Percentiles rank a stretch among this genome's conserved stretches.
phyloP scores from a whole-genome alignment of 2,888 invertebrate genomes.

The Drosophila testacea region DNA sequence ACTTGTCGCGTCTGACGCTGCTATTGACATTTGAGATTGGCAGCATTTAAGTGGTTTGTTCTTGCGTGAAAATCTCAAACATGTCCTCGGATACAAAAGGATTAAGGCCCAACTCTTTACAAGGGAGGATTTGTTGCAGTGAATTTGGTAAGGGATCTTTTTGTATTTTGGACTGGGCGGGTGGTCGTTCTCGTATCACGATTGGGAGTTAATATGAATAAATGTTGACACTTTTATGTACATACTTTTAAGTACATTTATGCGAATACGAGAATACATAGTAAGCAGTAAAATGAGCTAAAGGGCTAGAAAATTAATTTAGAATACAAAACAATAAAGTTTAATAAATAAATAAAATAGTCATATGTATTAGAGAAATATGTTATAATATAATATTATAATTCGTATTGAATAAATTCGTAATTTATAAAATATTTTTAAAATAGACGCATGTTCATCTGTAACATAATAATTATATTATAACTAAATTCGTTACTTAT shows the following conservation, averaged over 20 bases:
- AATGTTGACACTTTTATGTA: conserved; percentile 22
- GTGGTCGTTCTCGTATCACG: conserved; percentile 11
- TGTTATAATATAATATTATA: background rate
- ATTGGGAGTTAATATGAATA: conserved; percentile 26
- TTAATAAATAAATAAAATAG: background rate
- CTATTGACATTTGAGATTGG: conserved; percentile 82
- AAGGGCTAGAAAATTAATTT: background rate
- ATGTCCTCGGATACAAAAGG: conserved; percentile 72
- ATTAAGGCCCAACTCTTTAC: conserved; percentile 60
- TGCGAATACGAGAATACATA: background rate
- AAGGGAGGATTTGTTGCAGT: conserved; percentile 13
- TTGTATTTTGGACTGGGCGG: conserved; percentile 11
- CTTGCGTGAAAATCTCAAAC: conserved; percentile 75
- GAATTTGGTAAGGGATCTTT: conserved; percentile 11
- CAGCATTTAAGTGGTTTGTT: conserved; percentile 62
- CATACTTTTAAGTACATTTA: conserved; percentile 6
- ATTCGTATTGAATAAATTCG: no score
- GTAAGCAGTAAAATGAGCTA: background rate
- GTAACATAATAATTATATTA: no score
- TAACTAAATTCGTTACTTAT: no score
- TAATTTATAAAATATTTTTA: no score
- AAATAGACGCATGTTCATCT: no score
- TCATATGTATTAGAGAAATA: background rate
- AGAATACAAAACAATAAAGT: no score
- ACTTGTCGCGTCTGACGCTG: conserved; percentile 48